Conservation (phyloP, 2,797 vertebrate genomes). For the Falco columbarius region DNA sequence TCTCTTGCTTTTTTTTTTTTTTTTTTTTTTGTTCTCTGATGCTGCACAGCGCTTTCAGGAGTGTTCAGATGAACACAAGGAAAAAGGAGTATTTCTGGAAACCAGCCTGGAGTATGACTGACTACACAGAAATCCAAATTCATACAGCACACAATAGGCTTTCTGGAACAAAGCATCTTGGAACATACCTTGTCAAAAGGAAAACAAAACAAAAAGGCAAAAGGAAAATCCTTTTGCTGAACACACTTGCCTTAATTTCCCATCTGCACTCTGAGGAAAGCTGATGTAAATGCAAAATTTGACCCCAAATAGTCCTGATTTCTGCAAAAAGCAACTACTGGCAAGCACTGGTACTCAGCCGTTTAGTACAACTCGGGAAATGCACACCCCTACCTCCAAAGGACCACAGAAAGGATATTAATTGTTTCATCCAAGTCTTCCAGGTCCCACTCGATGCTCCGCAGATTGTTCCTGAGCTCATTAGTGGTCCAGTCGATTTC, state of each 20-base stretch:
- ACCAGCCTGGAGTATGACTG: neutral
- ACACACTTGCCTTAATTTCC: neutral
- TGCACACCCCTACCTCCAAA: neutral
- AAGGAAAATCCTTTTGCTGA: neutral
- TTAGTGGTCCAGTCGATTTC: slow-evolving; percentile 98
- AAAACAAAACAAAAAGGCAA: neutral
- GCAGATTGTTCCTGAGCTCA: slow-evolving; percentile 94
- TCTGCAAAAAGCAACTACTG: neutral
- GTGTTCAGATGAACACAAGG: neutral
- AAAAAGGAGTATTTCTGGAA: slow-evolving; percentile 23
- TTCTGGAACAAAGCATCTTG: slow-evolving; percentile 7
- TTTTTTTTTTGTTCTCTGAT: neutral
- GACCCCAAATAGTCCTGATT: neutral
- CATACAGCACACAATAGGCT: neutral
- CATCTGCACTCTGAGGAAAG: neutral
- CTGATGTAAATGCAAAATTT: neutral
- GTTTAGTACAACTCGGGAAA: neutral
- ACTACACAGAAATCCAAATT: neutral
- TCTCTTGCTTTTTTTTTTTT: fast-evolving
- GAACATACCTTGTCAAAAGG: neutral
- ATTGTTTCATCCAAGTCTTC: slow-evolving; percentile 98
- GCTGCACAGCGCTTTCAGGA: neutral
- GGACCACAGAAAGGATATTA: slow-evolving; percentile 88
- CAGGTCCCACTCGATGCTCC: slow-evolving; percentile 98
- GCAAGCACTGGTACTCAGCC: neutral